A percentile compares a stretch with the other conserved stretches of the same genome.
Conservation (phyloP, 2,113 vertebrate genomes). For the Varanus salvator region DNA sequence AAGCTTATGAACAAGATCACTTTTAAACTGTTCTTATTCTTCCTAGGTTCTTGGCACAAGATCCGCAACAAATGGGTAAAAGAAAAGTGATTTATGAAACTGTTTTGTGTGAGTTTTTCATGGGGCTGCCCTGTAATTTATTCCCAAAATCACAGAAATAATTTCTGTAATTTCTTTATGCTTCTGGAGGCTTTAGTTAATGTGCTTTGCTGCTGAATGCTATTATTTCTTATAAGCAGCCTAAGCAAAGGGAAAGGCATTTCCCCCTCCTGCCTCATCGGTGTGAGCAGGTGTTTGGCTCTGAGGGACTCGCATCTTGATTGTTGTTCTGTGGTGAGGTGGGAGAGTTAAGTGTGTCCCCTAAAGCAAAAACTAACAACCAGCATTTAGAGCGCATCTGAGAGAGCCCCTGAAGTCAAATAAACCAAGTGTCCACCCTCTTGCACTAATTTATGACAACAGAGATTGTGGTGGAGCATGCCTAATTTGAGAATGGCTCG, state of each 20-base stretch:
- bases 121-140: not conserved
- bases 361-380: slow-evolving; percentile 68
- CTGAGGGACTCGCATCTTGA: slow-evolving; percentile 63
- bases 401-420: slow-evolving; percentile 50
- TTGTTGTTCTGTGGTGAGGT: not conserved
- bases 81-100: not conserved
- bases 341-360: slow-evolving; percentile 57
- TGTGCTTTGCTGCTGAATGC: slow-evolving; percentile 40
- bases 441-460: slow-evolving; percentile 68
- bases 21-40: not conserved
- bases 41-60: not conserved
- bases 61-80: not conserved
- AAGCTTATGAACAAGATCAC: not conserved
- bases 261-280: slow-evolving; percentile 42
- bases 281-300: slow-evolving; percentile 73
- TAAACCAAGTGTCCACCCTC: slow-evolving; percentile 55
- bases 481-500: slow-evolving; percentile 65
- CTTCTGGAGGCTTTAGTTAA: not conserved
- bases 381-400: slow-evolving; percentile 60
- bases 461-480: slow-evolving; percentile 53
- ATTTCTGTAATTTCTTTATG: too few relatives aligned
- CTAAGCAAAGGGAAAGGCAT: slow-evolving; percentile 42
- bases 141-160: too few relatives aligned
- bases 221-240: slow-evolving; percentile 55
- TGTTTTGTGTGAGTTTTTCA: not conserved